Evolutionary conservation across 2,797 vertebrate species (phyloP).

Genomic region (Trachurus trachurus): DNA sequence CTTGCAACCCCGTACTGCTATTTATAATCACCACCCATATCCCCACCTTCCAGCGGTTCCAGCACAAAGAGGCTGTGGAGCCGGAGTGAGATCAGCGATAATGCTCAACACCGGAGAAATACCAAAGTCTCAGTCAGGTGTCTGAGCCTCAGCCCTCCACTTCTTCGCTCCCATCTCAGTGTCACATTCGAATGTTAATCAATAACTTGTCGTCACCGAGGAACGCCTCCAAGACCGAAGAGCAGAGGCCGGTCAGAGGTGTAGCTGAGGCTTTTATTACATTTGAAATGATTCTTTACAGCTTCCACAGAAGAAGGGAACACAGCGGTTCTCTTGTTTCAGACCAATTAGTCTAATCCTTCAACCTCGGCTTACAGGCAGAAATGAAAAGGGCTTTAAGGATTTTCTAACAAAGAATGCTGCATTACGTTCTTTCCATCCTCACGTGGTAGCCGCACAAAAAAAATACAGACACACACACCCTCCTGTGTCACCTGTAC

Average conservation of each 20-base stretch:
- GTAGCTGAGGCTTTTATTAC: conserved; percentile 40
- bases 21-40: conserved; percentile 67
- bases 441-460: conserved; percentile 54
- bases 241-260: conserved; percentile 49
- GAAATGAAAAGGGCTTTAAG: conserved; percentile 78
- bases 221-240: conserved; percentile 32
- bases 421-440: conserved; percentile 61
- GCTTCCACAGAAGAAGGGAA: conserved; percentile 52
- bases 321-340: conserved; percentile 74
- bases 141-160: conserved; percentile 11
- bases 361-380: conserved; percentile 75
- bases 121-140: conserved; percentile 43
- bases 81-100: conserved; percentile 43
- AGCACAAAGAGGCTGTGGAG: conserved; percentile 57
- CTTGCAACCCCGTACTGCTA: conserved; percentile 65
- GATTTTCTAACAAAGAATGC: conserved; percentile 81
- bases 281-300: conserved; percentile 66
- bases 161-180: conserved; percentile 26
- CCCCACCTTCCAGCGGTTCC: conserved; percentile 56
- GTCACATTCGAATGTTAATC: conserved; percentile 59
- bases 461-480: conserved; percentile 26
- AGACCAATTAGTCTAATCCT: conserved; percentile 80
- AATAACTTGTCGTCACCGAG: conserved; percentile 33
- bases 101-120: conserved; percentile 41
- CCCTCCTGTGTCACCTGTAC: conserved; percentile 62